phyloP scores from a whole-genome alignment of 2,888 invertebrate genomes.

The Scaptomyza polygonia region DNA sequence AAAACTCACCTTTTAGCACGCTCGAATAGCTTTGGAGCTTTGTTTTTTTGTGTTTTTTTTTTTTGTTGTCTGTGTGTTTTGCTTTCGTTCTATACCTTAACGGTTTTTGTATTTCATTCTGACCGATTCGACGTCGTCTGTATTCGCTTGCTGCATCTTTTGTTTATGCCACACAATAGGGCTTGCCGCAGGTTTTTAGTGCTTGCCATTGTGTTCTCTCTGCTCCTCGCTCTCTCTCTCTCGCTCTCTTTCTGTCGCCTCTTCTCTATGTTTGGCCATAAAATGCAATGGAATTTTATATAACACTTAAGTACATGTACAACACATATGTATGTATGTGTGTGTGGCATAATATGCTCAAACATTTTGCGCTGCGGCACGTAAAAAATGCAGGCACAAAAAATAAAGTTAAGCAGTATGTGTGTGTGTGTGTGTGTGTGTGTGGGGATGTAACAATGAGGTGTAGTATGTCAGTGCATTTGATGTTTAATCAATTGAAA shows the following conservation, averaged over 20 bases:
- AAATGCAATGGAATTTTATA: conserved; percentile 79
- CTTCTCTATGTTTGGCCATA: conserved; percentile 47
- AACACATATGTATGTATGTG: conserved; percentile 8
- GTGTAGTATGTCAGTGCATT: conserved; percentile 53
- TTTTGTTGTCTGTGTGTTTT: conserved; percentile 13
- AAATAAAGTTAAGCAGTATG: too few species aligned
- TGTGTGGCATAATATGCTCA: conserved; percentile 61
- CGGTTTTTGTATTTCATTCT: conserved; percentile 57
- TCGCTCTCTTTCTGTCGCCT: too few species aligned
- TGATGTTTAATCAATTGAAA: conserved; percentile 77
- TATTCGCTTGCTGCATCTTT: conserved; percentile 64
- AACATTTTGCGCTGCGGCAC: conserved; percentile 70
- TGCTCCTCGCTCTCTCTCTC: not conserved
- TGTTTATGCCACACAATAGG: conserved; percentile 74
- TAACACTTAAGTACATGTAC: conserved; percentile 47
- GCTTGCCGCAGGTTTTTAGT: conserved; percentile 74
- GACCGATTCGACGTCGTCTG: conserved; percentile 56
- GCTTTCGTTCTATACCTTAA: conserved; percentile 21
- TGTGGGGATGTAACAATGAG: conserved; percentile 34
- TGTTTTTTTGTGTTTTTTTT: conserved; percentile 14
- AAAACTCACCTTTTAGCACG: conserved; percentile 69
- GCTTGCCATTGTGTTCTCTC: conserved; percentile 61
- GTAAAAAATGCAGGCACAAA: conserved; percentile 70
- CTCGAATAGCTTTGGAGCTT: conserved; percentile 56
- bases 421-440: conserved; percentile 7